Evolutionary conservation across 2,888 invertebrate genomes (phyloP).

Genomic region (Xestia sexstrigata): DNA sequence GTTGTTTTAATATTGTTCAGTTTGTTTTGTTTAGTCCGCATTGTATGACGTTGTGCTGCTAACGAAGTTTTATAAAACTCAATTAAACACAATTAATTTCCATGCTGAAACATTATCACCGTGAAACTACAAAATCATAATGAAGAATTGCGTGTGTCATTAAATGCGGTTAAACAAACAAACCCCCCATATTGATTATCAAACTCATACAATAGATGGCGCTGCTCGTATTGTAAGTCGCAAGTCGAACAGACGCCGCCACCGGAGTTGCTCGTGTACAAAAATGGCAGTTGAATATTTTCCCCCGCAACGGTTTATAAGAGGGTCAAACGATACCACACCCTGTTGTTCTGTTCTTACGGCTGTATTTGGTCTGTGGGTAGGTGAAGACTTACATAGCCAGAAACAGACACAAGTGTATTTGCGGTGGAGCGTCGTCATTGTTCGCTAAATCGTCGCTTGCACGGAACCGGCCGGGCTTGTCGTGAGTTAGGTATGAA

Average conservation of each 20-base stretch:
- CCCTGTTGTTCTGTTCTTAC: constrained; percentile 68
- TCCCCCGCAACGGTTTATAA: constrained; percentile 79
- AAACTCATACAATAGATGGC: constrained; percentile 89
- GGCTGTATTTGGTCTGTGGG: constrained; percentile 68
- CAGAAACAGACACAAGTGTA: constrained; percentile 85
- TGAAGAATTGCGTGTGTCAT: constrained; percentile 52
- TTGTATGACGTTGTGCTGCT: background rate
- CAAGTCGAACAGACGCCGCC: constrained; percentile 88
- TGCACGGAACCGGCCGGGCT: constrained; percentile 89
- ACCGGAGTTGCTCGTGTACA: constrained; percentile 89
- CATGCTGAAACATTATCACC: background rate
- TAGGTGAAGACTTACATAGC: constrained; percentile 82
- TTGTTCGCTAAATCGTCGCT: constrained; percentile 91
- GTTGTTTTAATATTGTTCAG: background rate
- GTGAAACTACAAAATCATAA: constrained; percentile 34
- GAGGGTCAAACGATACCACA: constrained; percentile 66
- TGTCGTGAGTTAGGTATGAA: constrained; percentile 88
- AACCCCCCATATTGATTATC: constrained; percentile 85
- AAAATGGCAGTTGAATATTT: constrained; percentile 90
- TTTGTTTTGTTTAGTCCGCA: background rate
- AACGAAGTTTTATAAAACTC: background rate
- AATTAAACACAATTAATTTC: background rate
- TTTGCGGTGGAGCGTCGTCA: constrained; percentile 89
- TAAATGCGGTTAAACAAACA: constrained; percentile 73
- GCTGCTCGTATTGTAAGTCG: constrained; percentile 86